phyloP scores from a whole-genome alignment of 2,797 vertebrate genomes.

The Setipinna tenuifilis region DNA sequence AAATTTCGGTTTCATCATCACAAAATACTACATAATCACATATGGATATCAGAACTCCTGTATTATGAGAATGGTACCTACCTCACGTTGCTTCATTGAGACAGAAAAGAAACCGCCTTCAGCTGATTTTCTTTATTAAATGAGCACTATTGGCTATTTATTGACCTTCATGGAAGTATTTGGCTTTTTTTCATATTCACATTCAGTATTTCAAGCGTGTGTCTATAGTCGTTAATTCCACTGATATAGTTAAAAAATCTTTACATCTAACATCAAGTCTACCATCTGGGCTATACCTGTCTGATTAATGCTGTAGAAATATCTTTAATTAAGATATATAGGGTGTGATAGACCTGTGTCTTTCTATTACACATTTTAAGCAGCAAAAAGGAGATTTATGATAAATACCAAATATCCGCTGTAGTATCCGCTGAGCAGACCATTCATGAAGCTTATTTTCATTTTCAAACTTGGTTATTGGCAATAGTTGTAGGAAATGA shows the following conservation, averaged over 20 bases:
- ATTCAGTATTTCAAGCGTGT: background rate
- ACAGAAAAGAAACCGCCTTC: background rate
- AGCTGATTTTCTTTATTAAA: background rate
- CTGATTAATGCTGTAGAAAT: background rate
- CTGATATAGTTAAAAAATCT: background rate
- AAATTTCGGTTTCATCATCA: background rate
- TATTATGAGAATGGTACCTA: background rate
- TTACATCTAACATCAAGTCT: background rate
- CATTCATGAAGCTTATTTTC: background rate
- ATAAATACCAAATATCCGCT: background rate
- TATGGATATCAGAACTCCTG: too few species aligned
- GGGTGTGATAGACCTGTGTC: too few species aligned
- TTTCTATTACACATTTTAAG: too few species aligned
- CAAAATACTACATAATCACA: too few species aligned
- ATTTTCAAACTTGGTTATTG: background rate
- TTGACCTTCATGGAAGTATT: background rate
- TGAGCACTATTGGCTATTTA: background rate
- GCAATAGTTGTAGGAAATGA: conserved; percentile 1
- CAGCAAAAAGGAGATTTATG: background rate
- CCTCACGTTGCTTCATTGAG: background rate
- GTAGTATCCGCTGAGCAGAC: background rate
- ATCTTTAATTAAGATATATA: background rate
- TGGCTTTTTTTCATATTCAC: background rate
- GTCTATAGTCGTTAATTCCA: background rate
- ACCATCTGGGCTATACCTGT: background rate